These are phyloP conservation scores for Chrysolophus pictus DNA, from an alignment of 2,797 vertebrate species.

Conservation along the genomic window DNA sequence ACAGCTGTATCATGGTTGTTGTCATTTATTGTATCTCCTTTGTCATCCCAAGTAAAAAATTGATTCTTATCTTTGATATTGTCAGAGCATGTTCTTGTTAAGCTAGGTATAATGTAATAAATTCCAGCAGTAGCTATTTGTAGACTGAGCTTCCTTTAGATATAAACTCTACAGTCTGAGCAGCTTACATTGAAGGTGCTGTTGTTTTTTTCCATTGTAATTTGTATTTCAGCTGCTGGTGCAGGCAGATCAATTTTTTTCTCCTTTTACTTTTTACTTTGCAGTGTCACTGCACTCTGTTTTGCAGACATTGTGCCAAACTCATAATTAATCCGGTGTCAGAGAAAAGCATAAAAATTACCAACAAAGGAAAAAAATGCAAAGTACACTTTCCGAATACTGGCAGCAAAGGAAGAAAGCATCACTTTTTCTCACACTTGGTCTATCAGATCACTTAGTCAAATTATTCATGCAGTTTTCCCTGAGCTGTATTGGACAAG, in stretches of 20 bases:
- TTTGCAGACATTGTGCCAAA: constrained; percentile 2
- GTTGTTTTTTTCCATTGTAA: not conserved
- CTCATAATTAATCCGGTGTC: constrained; percentile 12
- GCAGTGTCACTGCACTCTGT: not conserved
- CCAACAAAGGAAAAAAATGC: not conserved
- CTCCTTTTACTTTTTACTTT: not conserved
- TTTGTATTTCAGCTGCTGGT: constrained; percentile 6
- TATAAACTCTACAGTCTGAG: not conserved
- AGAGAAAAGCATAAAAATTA: constrained; percentile 12
- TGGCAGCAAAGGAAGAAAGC: not conserved
- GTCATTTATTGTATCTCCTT: constrained; percentile 5
- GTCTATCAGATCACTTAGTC: not conserved
- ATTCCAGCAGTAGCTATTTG: constrained; percentile 2
- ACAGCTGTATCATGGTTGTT: not conserved
- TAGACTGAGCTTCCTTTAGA: not conserved
- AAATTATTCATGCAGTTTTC: not conserved
- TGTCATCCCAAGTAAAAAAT: not conserved
- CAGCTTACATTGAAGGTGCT: not conserved
- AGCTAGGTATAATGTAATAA: not conserved
- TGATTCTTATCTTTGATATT: not conserved
- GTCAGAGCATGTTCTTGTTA: not conserved
- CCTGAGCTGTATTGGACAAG: not conserved
- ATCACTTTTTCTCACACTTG: not conserved
- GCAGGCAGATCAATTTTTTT: not conserved
- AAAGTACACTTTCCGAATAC: not conserved